Evolutionary conservation across 1,140 invertebrate genomes (phyloP), one percentile per base, ranked within the genome.

Genomic region (Cotesia glomerata): DNA sequence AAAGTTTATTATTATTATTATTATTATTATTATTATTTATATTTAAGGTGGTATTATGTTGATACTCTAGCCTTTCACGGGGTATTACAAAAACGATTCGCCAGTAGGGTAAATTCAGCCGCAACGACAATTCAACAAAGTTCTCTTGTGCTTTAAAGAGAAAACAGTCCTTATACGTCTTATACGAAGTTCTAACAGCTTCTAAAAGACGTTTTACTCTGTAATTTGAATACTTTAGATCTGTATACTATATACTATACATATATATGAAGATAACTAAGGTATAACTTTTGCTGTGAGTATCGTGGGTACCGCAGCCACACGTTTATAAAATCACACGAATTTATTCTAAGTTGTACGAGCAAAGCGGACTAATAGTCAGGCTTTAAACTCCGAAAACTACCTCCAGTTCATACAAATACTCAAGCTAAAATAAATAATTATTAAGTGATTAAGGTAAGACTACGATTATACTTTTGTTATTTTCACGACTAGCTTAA

Each of bases 181-280:
- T 64, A 45, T 11, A 61, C 36, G 35, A 64, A 64, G 36, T 64
- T 64, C 14, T 49, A 64, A 16, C 62, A 16, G 34, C 39, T 9
- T 35, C 62, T 71, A 49, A 71, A 71, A 71, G 69, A 71, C 69
- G 49, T 62, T 71, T 49, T 64, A 16, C 61, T 62, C 59, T 51
- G 69, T 64, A 71, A 71, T 71, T 71, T 71, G 69, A 71, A 71
- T 71, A 71, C 69, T 62, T 34, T n/a, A 71, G 49, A 16, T 34
- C 11, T 45, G 11, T 45, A 45, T 45, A 11, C 39, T 7, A 45
- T 45, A 45, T 45, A 7, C 5, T 45, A 45, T 45, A 45, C 11
- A 45, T 45, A 45, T 45, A 45, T 45, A 45, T 5, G 11, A 7
- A 7, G 7, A 45, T 45, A 45, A 45, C 39, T 45, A 45, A 7